phyloP scores from a whole-genome alignment of 2,797 vertebrate genomes.

The Tragelaphus eurycerus region DNA sequence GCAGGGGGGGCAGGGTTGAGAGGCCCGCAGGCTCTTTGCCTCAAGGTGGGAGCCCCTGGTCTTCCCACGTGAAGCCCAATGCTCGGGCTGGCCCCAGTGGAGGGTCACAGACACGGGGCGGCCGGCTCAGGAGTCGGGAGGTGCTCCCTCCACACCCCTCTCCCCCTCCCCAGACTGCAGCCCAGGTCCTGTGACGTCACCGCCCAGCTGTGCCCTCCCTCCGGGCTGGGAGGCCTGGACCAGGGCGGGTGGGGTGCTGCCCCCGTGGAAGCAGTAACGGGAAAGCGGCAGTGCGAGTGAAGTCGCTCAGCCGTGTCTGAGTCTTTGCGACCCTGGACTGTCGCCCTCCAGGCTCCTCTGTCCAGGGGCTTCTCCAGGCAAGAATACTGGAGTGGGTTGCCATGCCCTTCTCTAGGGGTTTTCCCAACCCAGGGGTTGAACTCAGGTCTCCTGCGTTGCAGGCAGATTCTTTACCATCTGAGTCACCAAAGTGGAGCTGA shows the following conservation, averaged over 20 bases:
- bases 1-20: accelerated
- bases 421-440: neutral
- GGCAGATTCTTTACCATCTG: neutral
- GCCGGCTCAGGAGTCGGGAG: accelerated
- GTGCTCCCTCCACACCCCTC: too few species aligned
- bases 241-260: accelerated
- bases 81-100: accelerated
- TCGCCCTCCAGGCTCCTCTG: neutral
- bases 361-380: neutral
- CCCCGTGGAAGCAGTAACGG: accelerated
- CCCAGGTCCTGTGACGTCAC: neutral
- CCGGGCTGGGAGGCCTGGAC: neutral
- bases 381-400: neutral
- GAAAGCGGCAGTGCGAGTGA: neutral
- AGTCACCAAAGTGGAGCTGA: neutral
- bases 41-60: accelerated
- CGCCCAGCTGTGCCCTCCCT: accelerated
- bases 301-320: neutral
- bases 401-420: neutral
- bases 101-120: neutral
- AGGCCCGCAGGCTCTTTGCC: accelerated
- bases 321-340: neutral
- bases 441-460: neutral
- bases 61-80: accelerated
- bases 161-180: accelerated